Conservation (phyloP, 2,888 invertebrate species). For the Erebia epiphron region DNA sequence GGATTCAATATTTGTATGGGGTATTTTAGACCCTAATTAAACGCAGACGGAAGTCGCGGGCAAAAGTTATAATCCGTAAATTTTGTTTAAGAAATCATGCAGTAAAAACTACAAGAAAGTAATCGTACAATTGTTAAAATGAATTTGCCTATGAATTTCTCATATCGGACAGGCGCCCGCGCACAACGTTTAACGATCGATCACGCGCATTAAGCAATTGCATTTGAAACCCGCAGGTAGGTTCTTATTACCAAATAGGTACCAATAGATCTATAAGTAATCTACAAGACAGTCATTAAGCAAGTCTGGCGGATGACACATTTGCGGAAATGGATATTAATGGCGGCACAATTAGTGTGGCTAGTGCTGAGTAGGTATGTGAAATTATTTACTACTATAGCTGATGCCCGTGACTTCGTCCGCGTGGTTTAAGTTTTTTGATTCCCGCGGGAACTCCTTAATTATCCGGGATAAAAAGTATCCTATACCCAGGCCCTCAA, state of each 20-base stretch:
- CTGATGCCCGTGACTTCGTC: too few relatives aligned
- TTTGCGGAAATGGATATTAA: slow-evolving; percentile 36
- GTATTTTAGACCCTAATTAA: too few relatives aligned
- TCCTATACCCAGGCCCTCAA: too few relatives aligned
- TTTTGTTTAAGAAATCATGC: neutral
- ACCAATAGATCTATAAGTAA: slow-evolving; percentile 36
- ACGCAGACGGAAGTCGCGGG: too few relatives aligned
- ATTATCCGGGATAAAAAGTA: too few relatives aligned
- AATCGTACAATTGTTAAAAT: slow-evolving; percentile 17
- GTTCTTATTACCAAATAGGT: slow-evolving; percentile 36
- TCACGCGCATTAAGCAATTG: slow-evolving; percentile 39
- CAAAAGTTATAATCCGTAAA: neutral
- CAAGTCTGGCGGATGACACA: slow-evolving; percentile 34
- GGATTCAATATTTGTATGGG: too few relatives aligned
- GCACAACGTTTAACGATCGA: slow-evolving; percentile 32
- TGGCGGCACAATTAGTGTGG: slow-evolving; percentile 30
- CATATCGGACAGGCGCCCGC: slow-evolving; percentile 34
- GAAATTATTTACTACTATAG: slow-evolving; percentile 9
- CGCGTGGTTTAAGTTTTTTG: too few relatives aligned
- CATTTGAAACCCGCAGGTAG: slow-evolving; percentile 32
- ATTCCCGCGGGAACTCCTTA: too few relatives aligned
- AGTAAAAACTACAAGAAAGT: slow-evolving; percentile 5
- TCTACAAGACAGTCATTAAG: slow-evolving; percentile 36
- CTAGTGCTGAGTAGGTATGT: slow-evolving; percentile 2
- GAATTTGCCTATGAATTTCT: slow-evolving; percentile 31